phyloP scores from a whole-genome alignment of 92 coral and sea anemone genomes.

The Anthopleura xanthogrammica region DNA sequence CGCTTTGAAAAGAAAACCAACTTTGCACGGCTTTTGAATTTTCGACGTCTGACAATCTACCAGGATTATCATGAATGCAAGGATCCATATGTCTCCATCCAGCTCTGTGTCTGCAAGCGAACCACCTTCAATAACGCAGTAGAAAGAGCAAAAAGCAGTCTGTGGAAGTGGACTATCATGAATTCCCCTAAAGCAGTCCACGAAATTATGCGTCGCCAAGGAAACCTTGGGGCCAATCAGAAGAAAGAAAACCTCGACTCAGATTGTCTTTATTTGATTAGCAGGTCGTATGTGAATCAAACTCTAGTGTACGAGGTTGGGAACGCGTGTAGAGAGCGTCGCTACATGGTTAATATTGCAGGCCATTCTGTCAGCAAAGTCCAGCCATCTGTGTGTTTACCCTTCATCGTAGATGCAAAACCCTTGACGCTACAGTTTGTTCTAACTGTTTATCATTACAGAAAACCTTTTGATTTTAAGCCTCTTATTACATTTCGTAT shows the following conservation, averaged over 20 bases:
- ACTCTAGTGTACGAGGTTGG: conserved; percentile 54
- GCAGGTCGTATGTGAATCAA: conserved; percentile 56
- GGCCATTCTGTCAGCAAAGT: conserved; percentile 50
- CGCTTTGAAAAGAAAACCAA: conserved; percentile 1
- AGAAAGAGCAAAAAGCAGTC: conserved; percentile 29
- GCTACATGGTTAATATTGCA: conserved; percentile 41
- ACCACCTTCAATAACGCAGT: conserved; percentile 25
- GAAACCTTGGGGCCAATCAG: conserved; percentile 63
- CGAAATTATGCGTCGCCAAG: conserved; percentile 51
- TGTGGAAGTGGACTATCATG: conserved; percentile 48
- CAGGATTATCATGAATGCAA: conserved; percentile 64
- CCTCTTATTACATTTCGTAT: conserved; percentile 5
- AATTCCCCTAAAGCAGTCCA: conserved; percentile 42
- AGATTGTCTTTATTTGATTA: conserved; percentile 60
- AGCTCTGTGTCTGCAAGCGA: conserved; percentile 67
- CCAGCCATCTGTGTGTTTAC: conserved; percentile 48
- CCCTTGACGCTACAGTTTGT: conserved; percentile 64
- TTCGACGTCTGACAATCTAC: conserved; percentile 74
- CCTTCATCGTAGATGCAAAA: conserved; percentile 33
- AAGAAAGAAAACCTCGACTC: conserved; percentile 56
- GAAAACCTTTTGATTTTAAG: conserved; percentile 55
- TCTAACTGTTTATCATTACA: conserved; percentile 50
- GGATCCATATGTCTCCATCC: conserved; percentile 59
- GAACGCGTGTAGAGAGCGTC: conserved; percentile 52
- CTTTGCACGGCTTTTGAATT: conserved; percentile 37